phyloP scores from a whole-genome alignment of 92 coral and sea anemone species.

The Parazoanthus darwini region DNA sequence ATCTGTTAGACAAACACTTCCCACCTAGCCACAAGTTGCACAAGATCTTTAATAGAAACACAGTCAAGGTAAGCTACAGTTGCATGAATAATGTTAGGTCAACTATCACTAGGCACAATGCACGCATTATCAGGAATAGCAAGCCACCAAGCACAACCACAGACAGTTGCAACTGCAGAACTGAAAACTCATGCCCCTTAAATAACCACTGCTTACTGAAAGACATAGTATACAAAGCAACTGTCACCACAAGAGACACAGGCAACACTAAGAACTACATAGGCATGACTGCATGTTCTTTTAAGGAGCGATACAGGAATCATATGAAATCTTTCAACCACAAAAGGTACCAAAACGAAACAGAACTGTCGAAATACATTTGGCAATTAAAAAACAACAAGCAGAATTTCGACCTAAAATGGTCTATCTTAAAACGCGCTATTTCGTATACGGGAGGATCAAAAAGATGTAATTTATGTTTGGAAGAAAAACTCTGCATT shows the following conservation, averaged over 20 bases:
- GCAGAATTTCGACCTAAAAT: slow-evolving; percentile 12
- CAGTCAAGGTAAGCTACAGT: slow-evolving; percentile 26
- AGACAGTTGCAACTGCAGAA: slow-evolving; percentile 34
- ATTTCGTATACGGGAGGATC: slow-evolving; percentile 27
- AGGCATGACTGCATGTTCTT: slow-evolving; percentile 34
- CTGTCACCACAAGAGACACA: slow-evolving; percentile 20
- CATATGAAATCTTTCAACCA: slow-evolving; percentile 29
- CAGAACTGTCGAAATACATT: slow-evolving; percentile 34
- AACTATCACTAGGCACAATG: slow-evolving; percentile 24
- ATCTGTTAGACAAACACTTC: slow-evolving; percentile 7
- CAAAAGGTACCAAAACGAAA: slow-evolving; percentile 38
- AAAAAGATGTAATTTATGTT: slow-evolving; percentile 30
- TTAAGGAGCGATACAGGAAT: slow-evolving; percentile 42
- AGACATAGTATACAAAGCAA: slow-evolving; percentile 35
- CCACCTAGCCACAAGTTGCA: slow-evolving; percentile 15
- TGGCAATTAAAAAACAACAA: slow-evolving; percentile 23
- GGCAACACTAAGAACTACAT: slow-evolving; percentile 23
- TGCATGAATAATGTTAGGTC: slow-evolving; percentile 17
- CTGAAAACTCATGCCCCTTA: slow-evolving; percentile 28
- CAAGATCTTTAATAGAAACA: slow-evolving; percentile 23
- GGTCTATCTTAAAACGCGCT: slow-evolving; percentile 28
- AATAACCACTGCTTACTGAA: background rate
- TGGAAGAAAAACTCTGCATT: slow-evolving; percentile 42
- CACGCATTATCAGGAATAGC: slow-evolving; percentile 26
- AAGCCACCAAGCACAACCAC: slow-evolving; percentile 1